Evolutionary conservation across 1,140 invertebrate genomes (phyloP).

Genomic region (Zaprionus tsacasi): DNA sequence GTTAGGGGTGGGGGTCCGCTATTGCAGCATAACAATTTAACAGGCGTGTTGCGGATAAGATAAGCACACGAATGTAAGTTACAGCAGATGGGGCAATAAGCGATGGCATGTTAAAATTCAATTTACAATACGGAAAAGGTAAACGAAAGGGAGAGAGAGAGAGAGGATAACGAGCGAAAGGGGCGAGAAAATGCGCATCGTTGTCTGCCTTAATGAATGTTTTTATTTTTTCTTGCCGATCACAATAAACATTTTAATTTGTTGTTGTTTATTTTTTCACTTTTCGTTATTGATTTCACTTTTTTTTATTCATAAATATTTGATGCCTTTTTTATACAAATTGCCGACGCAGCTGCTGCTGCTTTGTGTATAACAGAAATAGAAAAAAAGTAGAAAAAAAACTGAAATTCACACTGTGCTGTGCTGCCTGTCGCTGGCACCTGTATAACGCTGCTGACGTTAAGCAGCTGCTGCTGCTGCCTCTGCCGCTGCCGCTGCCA

Average conservation of each 20-base stretch:
- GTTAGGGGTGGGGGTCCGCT: not conserved
- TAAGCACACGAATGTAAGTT: conserved; percentile 41
- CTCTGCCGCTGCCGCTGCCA: not conserved
- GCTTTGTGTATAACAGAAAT: conserved; percentile 51
- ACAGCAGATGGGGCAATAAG: conserved; percentile 16
- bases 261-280: conserved; percentile 11
- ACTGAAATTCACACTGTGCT: conserved; percentile 20
- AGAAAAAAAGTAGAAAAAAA: conserved; percentile 23
- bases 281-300: conserved; percentile 75
- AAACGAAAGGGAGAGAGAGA: conserved; percentile 18
- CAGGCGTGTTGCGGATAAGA: conserved; percentile 68
- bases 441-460: conserved; percentile 43
- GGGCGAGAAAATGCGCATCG: conserved; percentile 9
- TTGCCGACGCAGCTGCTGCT: conserved; percentile 25
- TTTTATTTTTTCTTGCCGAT: conserved; percentile 21
- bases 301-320: conserved; percentile 54
- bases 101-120: conserved; percentile 63
- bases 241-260: conserved; percentile 36
- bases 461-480: conserved; percentile 39
- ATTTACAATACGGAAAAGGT: conserved; percentile 42
- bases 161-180: conserved; percentile 6
- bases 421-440: no score
- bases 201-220: conserved; percentile 20
- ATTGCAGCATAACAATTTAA: conserved; percentile 63
- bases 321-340: conserved; percentile 47